Base-by-base conservation (phyloP, 2,888 invertebrate genomes). In the Apodemia hepburni region DNA sequence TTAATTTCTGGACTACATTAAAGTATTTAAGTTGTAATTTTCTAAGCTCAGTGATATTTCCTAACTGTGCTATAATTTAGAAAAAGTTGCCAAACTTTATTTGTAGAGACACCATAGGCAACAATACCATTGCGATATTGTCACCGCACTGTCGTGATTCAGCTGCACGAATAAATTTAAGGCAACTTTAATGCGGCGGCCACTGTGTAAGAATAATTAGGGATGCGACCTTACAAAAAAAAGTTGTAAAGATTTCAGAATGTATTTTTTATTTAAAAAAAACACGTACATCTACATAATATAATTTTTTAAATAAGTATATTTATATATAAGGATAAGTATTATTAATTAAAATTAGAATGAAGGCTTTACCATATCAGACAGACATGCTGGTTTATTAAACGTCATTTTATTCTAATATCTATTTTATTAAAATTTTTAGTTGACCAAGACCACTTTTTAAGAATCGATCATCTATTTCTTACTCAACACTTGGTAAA, bases 91-190 rank as follows among this genome's bases (percentile, higher is more conserved):
- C 33, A 33, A 3, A 3, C 22, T 22, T 11, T 22, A 9, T 51
- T 18, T 27, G 1, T 27, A 54, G 22, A 15, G 12, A 7, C 15
- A 27, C 12, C 22, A 7, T 5, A 27, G 27, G 8, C 51, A 51
- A 54, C 54, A 54, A 22, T 54, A 27, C 27, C 5, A 54, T 54
- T 54, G 54, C 54, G 22, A 54, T 54, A 27, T 54, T 54, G 54
- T 54, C 54, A 12, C 54, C 54, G 27, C 54, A 54, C 11, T 12
- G 54, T 54, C 54, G 54, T 54, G 54, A 54, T 54, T 54, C 54
- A 8, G 51, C 12, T 5, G 18, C 51, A 54, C 27, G 51, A 54
- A 54, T 18, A 17, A 54, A 54, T 54, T 22, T 42, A 9, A 42
- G 42, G 2, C 42, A 9, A 38, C 35, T 38, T 38, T 42, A 15